A percentile compares a stretch with the other conserved stretches of the same genome.
Evolutionary conservation across 1,140 invertebrate species (phyloP).

Genomic region (Calliopsis andreniformis): DNA sequence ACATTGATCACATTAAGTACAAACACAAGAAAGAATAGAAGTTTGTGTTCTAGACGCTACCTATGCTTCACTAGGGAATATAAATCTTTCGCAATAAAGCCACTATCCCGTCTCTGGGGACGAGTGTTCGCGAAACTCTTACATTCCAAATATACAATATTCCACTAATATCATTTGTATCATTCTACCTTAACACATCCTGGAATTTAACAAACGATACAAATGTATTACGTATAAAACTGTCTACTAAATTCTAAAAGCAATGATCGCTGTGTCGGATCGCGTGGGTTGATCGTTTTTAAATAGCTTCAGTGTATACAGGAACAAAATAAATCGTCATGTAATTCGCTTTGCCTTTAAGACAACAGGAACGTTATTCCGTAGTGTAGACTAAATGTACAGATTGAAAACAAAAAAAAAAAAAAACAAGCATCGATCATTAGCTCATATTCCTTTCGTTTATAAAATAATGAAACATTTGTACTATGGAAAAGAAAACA

Average conservation of each 20-base stretch:
- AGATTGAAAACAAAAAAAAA: slow-evolving; percentile 36
- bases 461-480: slow-evolving; percentile 31
- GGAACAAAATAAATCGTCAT: slow-evolving; percentile 64
- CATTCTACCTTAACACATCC: slow-evolving; percentile 42
- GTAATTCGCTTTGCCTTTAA: slow-evolving; percentile 52
- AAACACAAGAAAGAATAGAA: slow-evolving; percentile 21
- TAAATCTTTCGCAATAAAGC: slow-evolving; percentile 77
- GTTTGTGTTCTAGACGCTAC: slow-evolving; percentile 9
- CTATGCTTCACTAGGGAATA: slow-evolving; percentile 54
- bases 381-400: slow-evolving; percentile 45
- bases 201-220: slow-evolving; percentile 49
- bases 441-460: slow-evolving; percentile 12
- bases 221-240: slow-evolving; percentile 54
- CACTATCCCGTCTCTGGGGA: slow-evolving; percentile 76
- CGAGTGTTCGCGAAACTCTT: slow-evolving; percentile 76
- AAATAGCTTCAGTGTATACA: slow-evolving; percentile 51
- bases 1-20: slow-evolving; percentile 4
- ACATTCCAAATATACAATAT: slow-evolving; percentile 63
- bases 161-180: slow-evolving; percentile 34
- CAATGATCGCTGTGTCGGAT: slow-evolving; percentile 29
- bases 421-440: slow-evolving; percentile 36
- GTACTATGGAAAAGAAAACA: neutral
- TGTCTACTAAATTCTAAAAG: slow-evolving; percentile 48
- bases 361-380: slow-evolving; percentile 64
- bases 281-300: slow-evolving; percentile 1